These are phyloP conservation scores for Ditylenchus weischeri DNA, from an alignment of 2,888 invertebrate genomes.

Conservation along the genomic window DNA sequence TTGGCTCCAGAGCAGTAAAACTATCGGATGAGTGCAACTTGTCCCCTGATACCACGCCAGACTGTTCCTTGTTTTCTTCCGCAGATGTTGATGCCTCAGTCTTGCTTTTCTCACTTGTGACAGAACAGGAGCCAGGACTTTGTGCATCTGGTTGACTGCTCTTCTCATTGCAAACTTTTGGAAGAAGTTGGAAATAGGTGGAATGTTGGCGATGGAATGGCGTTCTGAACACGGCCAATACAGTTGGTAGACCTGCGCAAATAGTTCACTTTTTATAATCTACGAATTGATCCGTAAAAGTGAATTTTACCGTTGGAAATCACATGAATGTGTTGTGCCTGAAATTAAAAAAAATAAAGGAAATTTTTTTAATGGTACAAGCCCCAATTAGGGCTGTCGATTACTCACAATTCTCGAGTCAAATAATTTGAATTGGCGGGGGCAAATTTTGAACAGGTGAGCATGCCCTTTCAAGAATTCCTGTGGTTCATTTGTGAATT, in stretches of 20 bases:
- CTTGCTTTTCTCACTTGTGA: constrained; percentile 5
- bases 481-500: too few relatives aligned
- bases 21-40: neutral
- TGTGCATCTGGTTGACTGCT: neutral
- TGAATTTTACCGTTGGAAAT: constrained; percentile 35
- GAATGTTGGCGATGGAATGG: constrained; percentile 30
- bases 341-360: too few relatives aligned
- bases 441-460: too few relatives aligned
- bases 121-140: constrained; percentile 17
- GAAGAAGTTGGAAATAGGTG: constrained; percentile 24
- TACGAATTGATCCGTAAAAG: neutral
- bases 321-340: constrained; percentile 39
- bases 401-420: too few relatives aligned
- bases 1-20: constrained; percentile 1
- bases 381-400: too few relatives aligned
- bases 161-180: constrained; percentile 11
- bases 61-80: neutral
- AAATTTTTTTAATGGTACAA: too few relatives aligned
- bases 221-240: constrained; percentile 32
- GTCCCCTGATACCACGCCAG: neutral
- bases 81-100: neutral
- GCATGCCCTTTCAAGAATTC: too few relatives aligned
- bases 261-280: neutral
- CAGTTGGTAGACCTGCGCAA: constrained; percentile 22
- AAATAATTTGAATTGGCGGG: too few relatives aligned